Percentiles rank a stretch among this genome's conserved stretches.
phyloP scores from a whole-genome alignment of 2,888 invertebrate genomes.

The Crocallis elinguaria region DNA sequence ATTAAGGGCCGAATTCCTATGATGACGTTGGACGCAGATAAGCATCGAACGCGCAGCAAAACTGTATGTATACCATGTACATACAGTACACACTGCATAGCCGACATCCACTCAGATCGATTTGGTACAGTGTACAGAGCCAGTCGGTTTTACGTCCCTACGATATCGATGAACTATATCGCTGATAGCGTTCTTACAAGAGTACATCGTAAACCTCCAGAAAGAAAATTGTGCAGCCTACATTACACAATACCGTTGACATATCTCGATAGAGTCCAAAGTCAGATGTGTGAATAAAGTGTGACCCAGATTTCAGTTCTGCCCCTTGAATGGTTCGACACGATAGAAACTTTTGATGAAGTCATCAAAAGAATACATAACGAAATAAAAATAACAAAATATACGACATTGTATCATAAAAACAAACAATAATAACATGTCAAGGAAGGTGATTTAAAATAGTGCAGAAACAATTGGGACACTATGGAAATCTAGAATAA shows the following conservation, averaged over 20 bases:
- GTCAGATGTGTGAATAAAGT: constrained; percentile 39
- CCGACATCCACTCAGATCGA: too few relatives aligned
- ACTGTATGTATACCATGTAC: too few relatives aligned
- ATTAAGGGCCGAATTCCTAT: not conserved
- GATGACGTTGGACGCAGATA: not conserved
- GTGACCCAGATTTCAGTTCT: constrained; percentile 38
- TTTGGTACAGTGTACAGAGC: too few relatives aligned
- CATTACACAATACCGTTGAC: constrained; percentile 16
- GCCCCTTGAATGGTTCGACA: constrained; percentile 24
- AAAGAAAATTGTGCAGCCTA: constrained; percentile 8
- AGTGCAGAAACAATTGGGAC: too few relatives aligned
- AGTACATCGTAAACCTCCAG: not conserved
- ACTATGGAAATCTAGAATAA: too few relatives aligned
- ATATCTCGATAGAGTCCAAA: constrained; percentile 27
- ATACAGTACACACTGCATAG: too few relatives aligned
- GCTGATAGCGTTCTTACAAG: not conserved
- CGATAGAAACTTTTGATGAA: constrained; percentile 8
- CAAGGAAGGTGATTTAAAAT: too few relatives aligned
- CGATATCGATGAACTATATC: too few relatives aligned
- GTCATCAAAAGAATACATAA: constrained; percentile 6
- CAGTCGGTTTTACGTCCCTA: too few relatives aligned
- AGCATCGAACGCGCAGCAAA: not conserved
- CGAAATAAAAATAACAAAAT: too few relatives aligned
- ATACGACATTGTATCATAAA: too few relatives aligned
- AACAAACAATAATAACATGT: too few relatives aligned